Evolutionary conservation across 2,888 invertebrate genomes (phyloP).

Genomic region (Asteroscopus sphinx): DNA sequence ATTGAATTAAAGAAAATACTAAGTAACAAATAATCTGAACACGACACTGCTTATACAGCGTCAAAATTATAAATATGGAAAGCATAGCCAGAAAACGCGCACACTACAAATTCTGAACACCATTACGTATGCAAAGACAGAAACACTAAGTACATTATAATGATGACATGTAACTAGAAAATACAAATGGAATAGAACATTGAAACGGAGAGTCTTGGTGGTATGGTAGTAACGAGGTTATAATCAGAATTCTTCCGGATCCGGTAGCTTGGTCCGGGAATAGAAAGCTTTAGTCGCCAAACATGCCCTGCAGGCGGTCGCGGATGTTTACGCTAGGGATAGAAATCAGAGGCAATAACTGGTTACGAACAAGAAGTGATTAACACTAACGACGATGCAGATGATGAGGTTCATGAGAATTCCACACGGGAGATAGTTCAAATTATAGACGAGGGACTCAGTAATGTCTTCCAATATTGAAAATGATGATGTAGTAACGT

Average conservation of each 20-base stretch:
- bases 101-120: constrained; percentile 26
- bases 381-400: constrained; percentile 53
- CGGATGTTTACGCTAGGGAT: constrained; percentile 79
- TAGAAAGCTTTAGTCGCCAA: constrained; percentile 77
- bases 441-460: constrained; percentile 36
- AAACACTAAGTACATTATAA: constrained; percentile 52
- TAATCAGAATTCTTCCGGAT: constrained; percentile 80
- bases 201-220: constrained; percentile 70
- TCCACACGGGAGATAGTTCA: constrained; percentile 35
- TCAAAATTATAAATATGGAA: constrained; percentile 45
- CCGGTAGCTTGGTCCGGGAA: constrained; percentile 68
- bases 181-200: constrained; percentile 58
- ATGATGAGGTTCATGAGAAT: constrained; percentile 35
- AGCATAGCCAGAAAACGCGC: constrained; percentile 38
- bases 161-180: constrained; percentile 30
- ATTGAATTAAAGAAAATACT: constrained; percentile 30
- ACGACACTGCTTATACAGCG: constrained; percentile 29
- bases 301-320: constrained; percentile 70
- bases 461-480: constrained; percentile 10
- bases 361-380: constrained; percentile 68
- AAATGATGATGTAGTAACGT: constrained; percentile 6
- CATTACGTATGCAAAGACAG: constrained; percentile 29
- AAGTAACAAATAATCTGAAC: constrained; percentile 30
- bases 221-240: constrained; percentile 76
- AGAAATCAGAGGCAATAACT: constrained; percentile 73